Conservation (phyloP, 2,113 vertebrate species). For the Cephalophus harveyi region DNA sequence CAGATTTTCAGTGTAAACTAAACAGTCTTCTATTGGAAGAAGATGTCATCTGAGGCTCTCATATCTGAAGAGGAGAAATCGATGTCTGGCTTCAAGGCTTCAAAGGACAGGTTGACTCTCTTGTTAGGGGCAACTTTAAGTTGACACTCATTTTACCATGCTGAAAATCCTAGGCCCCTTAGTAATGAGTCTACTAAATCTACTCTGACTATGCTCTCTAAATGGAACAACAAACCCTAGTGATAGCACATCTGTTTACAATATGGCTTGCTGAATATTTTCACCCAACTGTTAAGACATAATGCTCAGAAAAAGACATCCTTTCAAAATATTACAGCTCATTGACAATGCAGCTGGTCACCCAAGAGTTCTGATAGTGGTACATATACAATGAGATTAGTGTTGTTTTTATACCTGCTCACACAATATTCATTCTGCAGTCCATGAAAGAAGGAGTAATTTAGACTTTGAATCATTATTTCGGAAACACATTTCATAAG, state of each 20-base stretch:
- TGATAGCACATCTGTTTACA: neutral
- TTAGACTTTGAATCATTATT: neutral
- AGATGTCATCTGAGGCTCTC: neutral
- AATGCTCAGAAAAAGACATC: neutral
- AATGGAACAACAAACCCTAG: neutral
- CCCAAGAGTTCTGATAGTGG: neutral
- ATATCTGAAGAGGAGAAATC: neutral
- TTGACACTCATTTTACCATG: neutral
- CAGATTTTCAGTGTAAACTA: neutral
- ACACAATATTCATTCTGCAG: neutral
- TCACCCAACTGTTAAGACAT: neutral
- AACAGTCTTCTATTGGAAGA: neutral
- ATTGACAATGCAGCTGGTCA: neutral
- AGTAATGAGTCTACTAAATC: neutral
- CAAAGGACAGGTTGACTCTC: neutral
- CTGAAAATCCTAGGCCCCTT: neutral
- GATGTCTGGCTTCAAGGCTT: neutral
- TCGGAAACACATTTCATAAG: neutral
- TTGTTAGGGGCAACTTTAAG: neutral
- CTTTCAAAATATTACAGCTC: neutral
- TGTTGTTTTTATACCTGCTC: neutral
- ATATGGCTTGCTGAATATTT: neutral
- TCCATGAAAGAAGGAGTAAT: neutral
- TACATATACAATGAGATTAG: neutral
- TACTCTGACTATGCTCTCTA: neutral